Evolutionary conservation across 2,113 vertebrate genomes (phyloP).

Genomic region (Alligator sinensis): DNA sequence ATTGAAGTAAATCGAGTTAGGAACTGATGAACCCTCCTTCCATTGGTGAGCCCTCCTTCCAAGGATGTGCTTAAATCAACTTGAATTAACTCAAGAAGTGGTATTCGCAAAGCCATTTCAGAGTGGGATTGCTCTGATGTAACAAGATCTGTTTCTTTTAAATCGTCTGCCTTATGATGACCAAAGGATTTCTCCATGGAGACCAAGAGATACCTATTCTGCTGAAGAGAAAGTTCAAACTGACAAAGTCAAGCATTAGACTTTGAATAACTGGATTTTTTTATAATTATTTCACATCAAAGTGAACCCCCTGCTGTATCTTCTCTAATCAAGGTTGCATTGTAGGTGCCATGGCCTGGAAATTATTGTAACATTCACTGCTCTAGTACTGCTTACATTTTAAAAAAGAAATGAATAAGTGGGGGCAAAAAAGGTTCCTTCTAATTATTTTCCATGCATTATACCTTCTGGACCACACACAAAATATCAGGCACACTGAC

Average conservation of each 20-base stretch:
- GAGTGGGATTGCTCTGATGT: neutral
- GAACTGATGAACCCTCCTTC: slow-evolving; percentile 13
- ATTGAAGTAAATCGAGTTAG: slow-evolving; percentile 26
- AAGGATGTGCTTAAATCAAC: neutral
- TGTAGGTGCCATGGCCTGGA: slow-evolving; percentile 9
- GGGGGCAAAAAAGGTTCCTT: neutral
- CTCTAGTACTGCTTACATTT: neutral
- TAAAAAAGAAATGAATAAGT: neutral
- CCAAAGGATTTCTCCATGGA: neutral
- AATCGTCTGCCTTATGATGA: neutral
- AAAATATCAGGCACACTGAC: neutral
- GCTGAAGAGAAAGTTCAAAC: neutral
- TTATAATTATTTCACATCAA: neutral
- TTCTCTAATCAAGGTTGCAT: slow-evolving; percentile 4
- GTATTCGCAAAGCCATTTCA: neutral
- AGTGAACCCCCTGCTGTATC: neutral
- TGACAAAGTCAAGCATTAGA: neutral
- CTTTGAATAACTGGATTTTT: slow-evolving; percentile 11
- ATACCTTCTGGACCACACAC: neutral
- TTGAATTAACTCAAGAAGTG: neutral
- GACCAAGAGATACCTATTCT: neutral
- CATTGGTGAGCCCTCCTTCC: neutral
- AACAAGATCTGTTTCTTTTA: neutral
- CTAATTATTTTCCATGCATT: neutral
- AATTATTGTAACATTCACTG: slow-evolving; percentile 8